A percentile compares a stretch with the other conserved stretches of the same genome.
These are phyloP conservation scores for Gracilinanus agilis DNA, from an alignment of 2,113 vertebrate genomes.

Conservation along the genomic window DNA sequence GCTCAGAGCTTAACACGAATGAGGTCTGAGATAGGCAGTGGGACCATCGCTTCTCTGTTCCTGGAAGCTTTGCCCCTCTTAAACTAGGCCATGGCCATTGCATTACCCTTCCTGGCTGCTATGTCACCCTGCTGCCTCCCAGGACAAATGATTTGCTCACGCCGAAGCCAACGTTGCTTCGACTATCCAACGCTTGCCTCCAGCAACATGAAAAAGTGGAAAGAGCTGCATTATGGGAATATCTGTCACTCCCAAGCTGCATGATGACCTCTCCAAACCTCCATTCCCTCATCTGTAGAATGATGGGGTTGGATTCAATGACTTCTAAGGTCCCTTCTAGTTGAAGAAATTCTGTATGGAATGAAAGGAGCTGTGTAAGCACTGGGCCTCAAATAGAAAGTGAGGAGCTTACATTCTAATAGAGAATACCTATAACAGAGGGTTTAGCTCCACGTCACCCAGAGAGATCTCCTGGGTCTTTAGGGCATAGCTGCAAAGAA, in stretches of 20 bases:
- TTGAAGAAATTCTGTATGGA: neutral
- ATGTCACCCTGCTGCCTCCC: neutral
- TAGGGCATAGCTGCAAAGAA: neutral
- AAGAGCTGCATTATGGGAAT: neutral
- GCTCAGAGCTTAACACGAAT: neutral
- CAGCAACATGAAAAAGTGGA: neutral
- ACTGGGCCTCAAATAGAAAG: neutral
- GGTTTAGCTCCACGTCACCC: neutral
- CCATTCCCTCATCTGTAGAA: neutral
- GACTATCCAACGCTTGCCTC: neutral
- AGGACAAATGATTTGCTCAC: neutral
- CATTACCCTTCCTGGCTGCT: neutral
- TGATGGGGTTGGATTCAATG: neutral
- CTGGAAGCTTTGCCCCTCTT: neutral
- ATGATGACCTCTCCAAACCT: neutral
- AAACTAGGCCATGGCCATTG: neutral
- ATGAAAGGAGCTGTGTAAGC: neutral
- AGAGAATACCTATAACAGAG: neutral
- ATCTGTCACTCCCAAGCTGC: neutral
- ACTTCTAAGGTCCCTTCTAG: neutral
- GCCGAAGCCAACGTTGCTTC: neutral
- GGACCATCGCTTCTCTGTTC: neutral
- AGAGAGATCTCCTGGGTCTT: neutral
- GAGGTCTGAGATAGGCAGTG: neutral
- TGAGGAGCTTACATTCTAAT: neutral